Evolutionary conservation across 1,140 invertebrate genomes (phyloP), one percentile per base, ranked within the genome.

Genomic region (Artemia franciscana): DNA sequence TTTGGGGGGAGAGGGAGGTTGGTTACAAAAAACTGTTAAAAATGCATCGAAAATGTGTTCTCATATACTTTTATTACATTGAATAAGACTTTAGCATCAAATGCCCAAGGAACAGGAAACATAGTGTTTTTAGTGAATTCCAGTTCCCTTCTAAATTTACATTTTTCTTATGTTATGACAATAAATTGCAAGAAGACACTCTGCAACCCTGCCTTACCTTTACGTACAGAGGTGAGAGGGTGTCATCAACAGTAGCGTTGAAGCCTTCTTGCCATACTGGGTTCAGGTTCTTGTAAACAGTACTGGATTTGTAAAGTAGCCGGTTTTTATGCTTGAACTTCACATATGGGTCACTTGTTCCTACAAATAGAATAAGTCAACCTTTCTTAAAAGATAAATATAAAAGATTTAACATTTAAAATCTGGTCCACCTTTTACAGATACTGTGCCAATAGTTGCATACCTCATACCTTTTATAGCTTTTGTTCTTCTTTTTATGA

Each of bases 261-360:
- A 98, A 95, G 67, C 83, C 87, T 75, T 98, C 95, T 72, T 96
- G 85, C 93, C 94, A 98, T 60, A 84, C 76, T 26, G 95, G 91
- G 77, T 93, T 91, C 60, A 92, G 76, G 69, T 90, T 87, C 66
- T 88, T 78, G 71, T 86, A 84, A 66, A 95, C 86, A 61, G 86
- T 92, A 73, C 88, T 84, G 65, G 88, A 91, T 75, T 96, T 95
- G 76, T 95, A 90, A 63, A 95, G 80, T 66, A 96, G 78, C 51
- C 86, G 79, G 39, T 88, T 88, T 23, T 83, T 84, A 58, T 86
- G 79, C 76, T 92, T 93, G 74, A 98, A 95, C 78, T 98, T 98
- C 59, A 97, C 92, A 73, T 97, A 98, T 9, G 94, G 93, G 79
- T 98, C 94, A 73, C 91, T 96, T 28, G 89, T 85, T 65, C 91